Percentiles rank a stretch among this genome's conserved stretches.
Evolutionary conservation across 2,113 vertebrate species (phyloP).

Genomic region (Jaculus jaculus): DNA sequence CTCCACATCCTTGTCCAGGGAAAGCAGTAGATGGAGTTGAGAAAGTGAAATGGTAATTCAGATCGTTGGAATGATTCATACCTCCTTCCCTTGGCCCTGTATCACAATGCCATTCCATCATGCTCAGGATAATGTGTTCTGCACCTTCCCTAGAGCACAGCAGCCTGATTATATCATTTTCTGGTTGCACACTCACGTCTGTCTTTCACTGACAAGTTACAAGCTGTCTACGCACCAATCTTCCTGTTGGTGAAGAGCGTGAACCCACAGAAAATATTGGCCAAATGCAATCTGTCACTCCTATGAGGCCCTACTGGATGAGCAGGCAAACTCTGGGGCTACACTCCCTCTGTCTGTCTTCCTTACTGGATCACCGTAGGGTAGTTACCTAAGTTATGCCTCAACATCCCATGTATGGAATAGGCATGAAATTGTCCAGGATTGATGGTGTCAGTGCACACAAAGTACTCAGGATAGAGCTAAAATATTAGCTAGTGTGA

Average conservation of each 20-base stretch:
- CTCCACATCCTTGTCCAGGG: background rate
- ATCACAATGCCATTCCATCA: background rate
- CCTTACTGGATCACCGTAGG: background rate
- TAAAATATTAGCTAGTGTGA: background rate
- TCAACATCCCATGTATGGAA: background rate
- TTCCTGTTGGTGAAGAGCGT: background rate
- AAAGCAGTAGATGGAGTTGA: background rate
- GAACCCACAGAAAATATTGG: background rate
- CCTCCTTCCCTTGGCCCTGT: background rate
- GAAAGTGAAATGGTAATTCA: too few relatives aligned
- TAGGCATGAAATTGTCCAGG: background rate
- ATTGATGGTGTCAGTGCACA: background rate
- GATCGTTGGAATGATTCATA: background rate
- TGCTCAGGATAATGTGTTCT: background rate
- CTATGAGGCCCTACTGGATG: background rate
- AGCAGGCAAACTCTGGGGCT: background rate
- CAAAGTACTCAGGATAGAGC: background rate
- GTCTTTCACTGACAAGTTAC: background rate
- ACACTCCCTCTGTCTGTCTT: background rate
- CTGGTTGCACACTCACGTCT: background rate
- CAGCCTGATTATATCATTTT: background rate
- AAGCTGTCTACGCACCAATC: background rate
- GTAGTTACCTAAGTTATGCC: background rate
- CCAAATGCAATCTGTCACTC: background rate
- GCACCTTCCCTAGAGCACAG: background rate